Conservation (phyloP, 2,888 invertebrate genomes). For the Stegophylla sp. region DNA sequence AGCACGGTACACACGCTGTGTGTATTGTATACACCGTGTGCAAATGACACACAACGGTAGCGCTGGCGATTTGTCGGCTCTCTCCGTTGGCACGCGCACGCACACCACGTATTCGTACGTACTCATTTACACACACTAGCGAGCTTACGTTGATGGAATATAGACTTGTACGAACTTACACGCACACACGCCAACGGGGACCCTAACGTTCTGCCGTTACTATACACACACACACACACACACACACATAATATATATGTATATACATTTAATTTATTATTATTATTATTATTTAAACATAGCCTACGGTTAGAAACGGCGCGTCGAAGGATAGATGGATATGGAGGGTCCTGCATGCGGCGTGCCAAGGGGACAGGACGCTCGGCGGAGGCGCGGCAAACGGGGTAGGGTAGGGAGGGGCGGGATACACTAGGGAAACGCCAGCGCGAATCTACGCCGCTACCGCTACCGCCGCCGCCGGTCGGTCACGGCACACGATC, state of each 20-base stretch:
- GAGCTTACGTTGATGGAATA: too few species aligned
- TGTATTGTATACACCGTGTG: constrained; percentile 1
- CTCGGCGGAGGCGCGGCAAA: not conserved
- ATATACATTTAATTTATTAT: not conserved
- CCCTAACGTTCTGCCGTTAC: too few species aligned
- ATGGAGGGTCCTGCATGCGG: not conserved
- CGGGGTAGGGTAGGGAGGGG: not conserved
- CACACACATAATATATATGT: not conserved
- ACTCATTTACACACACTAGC: too few species aligned
- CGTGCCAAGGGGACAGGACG: not conserved
- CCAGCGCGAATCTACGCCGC: constrained; percentile 18
- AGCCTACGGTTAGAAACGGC: not conserved
- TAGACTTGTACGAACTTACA: too few species aligned
- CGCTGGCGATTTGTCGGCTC: constrained; percentile 5
- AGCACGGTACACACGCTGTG: not conserved
- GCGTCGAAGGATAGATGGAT: not conserved
- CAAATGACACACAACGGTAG: not conserved
- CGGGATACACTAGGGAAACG: constrained; percentile 12
- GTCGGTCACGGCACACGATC: constrained; percentile 9
- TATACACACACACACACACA: too few species aligned
- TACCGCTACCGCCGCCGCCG: not conserved
- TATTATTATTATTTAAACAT: not conserved
- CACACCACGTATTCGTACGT: not conserved
- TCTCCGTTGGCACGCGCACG: not conserved
- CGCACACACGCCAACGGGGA: too few species aligned